Conservation (phyloP, 2,797 vertebrate genomes). For the Tolypeutes matacus region DNA sequence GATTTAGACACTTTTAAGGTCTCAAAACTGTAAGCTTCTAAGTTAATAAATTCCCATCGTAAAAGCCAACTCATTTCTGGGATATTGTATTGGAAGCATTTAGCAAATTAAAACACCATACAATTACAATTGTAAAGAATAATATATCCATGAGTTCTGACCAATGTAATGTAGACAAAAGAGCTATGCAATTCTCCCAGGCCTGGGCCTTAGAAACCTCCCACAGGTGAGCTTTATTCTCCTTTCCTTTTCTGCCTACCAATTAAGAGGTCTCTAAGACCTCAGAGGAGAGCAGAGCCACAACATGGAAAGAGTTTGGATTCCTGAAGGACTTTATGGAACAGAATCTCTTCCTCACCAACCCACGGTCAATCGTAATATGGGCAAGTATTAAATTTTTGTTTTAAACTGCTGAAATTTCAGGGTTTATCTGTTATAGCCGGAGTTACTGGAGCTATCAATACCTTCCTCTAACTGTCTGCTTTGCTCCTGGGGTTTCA, state of each 20-base stretch:
- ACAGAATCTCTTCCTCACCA: neutral
- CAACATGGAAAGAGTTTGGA: neutral
- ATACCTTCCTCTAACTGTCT: neutral
- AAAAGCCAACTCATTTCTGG: too few relatives aligned
- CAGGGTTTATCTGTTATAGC: neutral
- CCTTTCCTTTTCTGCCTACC: neutral
- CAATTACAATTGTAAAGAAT: slow-evolving; percentile 25
- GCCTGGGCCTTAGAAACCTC: neutral
- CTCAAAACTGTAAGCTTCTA: too few relatives aligned
- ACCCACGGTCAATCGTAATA: neutral
- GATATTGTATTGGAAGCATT: too few relatives aligned
- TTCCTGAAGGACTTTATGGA: neutral
- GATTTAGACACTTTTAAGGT: too few relatives aligned
- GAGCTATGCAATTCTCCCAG: fast-evolving
- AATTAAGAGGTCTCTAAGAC: neutral
- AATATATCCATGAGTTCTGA: neutral
- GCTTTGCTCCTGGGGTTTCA: neutral
- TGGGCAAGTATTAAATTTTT: neutral
- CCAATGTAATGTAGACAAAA: neutral
- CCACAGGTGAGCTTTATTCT: neutral
- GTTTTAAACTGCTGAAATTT: neutral
- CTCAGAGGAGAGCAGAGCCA: neutral
- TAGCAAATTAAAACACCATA: too few relatives aligned
- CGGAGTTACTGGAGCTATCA: neutral
- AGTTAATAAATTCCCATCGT: too few relatives aligned